phyloP scores from a whole-genome alignment of 2,888 invertebrate species.

The Harmothoe impar region DNA sequence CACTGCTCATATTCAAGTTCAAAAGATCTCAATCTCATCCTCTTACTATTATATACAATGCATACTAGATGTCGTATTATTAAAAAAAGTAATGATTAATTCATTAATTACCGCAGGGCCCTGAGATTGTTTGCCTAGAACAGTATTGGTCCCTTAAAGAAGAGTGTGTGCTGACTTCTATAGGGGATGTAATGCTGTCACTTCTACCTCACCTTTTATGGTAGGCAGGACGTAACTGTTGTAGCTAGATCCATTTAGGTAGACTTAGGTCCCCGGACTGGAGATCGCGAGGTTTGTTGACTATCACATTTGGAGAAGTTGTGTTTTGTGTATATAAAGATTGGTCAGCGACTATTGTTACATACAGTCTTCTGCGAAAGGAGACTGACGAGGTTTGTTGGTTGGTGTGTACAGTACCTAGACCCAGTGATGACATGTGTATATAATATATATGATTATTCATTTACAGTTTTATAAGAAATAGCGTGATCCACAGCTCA shows the following conservation, averaged over 20 bases:
- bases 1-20: background rate
- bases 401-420: slow-evolving; percentile 36
- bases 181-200: slow-evolving; percentile 57
- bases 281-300: slow-evolving; percentile 47
- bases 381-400: background rate
- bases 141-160: slow-evolving; percentile 60
- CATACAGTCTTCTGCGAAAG: background rate
- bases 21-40: slow-evolving; percentile 31
- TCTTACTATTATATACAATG: slow-evolving; percentile 6
- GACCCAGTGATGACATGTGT: slow-evolving; percentile 19
- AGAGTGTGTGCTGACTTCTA: slow-evolving; percentile 39
- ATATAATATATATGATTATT: background rate
- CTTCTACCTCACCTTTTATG: background rate
- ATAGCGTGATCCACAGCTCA: slow-evolving; percentile 45
- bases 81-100: background rate
- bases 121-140: slow-evolving; percentile 61
- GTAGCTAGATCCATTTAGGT: slow-evolving; percentile 22
- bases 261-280: slow-evolving; percentile 39
- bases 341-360: background rate
- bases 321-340: background rate
- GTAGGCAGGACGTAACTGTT: slow-evolving; percentile 24
- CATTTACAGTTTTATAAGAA: background rate
- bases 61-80: background rate
- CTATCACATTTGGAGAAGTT: slow-evolving; percentile 48
- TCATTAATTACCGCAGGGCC: slow-evolving; percentile 19